Evolutionary conservation across 2,113 vertebrate species (phyloP).

Genomic region (Chinchilla lanigera): DNA sequence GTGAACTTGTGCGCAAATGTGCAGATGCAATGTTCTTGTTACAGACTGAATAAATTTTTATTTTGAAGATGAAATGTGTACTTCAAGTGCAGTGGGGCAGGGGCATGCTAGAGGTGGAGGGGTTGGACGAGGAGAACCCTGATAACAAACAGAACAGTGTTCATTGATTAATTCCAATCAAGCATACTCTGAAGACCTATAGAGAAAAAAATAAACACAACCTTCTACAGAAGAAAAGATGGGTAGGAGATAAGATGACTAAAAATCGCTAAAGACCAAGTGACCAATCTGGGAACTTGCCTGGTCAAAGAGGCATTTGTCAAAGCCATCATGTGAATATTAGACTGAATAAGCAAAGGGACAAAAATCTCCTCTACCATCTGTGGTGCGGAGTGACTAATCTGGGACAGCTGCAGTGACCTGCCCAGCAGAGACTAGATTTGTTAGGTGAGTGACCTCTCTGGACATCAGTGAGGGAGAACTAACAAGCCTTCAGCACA

Average conservation of each 20-base stretch:
- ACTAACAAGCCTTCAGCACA: background rate
- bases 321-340: slow-evolving; percentile 53
- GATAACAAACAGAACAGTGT: background rate
- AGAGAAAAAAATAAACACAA: background rate
- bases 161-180: background rate
- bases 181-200: background rate
- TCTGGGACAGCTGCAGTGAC: slow-evolving; percentile 52
- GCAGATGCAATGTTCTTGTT: slow-evolving; percentile 90
- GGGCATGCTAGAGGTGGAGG: background rate
- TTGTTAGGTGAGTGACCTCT: slow-evolving; percentile 43
- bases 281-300: slow-evolving; percentile 57
- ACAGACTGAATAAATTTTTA: slow-evolving; percentile 91
- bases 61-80: slow-evolving; percentile 86
- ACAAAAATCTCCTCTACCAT: background rate
- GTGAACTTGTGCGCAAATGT: slow-evolving; percentile 89
- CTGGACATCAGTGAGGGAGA: background rate
- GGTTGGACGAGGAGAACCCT: background rate
- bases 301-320: slow-evolving; percentile 52
- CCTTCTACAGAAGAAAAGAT: slow-evolving; percentile 28
- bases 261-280: slow-evolving; percentile 26
- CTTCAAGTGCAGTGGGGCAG: background rate
- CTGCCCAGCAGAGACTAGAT: background rate
- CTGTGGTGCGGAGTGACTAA: slow-evolving; percentile 54
- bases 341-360: slow-evolving; percentile 75
- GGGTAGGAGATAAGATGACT: background rate